Evolutionary conservation across 2,888 invertebrate genomes (phyloP).

Genomic region (Penaeus monodon): DNA sequence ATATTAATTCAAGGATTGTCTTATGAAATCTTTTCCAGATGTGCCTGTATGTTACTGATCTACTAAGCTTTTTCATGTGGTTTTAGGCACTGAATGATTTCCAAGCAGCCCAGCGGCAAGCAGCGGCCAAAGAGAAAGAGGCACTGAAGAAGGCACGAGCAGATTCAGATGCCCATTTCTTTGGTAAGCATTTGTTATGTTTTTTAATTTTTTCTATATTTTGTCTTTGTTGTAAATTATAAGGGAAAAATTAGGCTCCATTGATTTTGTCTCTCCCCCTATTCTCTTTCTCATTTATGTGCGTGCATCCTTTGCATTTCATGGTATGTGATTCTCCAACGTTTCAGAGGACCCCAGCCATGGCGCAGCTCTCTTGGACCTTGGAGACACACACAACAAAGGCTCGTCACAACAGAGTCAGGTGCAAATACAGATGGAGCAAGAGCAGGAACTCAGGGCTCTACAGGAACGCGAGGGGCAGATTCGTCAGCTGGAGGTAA

Average conservation of each 20-base stretch:
- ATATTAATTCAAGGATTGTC: no score
- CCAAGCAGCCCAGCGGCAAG: conserved; percentile 80
- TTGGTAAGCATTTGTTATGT: conserved; percentile 77
- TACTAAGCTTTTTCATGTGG: no score
- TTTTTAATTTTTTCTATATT: not conserved
- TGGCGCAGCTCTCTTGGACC: conserved; percentile 70
- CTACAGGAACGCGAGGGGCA: conserved; percentile 91
- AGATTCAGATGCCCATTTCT: conserved; percentile 62
- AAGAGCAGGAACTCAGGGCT: conserved; percentile 85
- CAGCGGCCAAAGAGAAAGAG: conserved; percentile 91
- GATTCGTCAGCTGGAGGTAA: conserved; percentile 90
- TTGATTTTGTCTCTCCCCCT: not conserved
- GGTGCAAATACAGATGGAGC: conserved; percentile 79
- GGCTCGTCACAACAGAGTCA: conserved; percentile 73
- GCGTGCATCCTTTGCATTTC: not conserved
- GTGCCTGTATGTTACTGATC: no score
- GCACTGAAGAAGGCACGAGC: conserved; percentile 77
- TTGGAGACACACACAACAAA: conserved; percentile 68
- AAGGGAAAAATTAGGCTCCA: no score
- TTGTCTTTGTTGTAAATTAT: not conserved
- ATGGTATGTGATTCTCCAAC: not conserved
- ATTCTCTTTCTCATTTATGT: not conserved
- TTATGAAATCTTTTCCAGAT: no score
- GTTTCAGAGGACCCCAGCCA: conserved; percentile 42
- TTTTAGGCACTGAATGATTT: conserved; percentile 63